Evolutionary conservation across 2,113 vertebrate species (phyloP).

Genomic region (Nibea albiflora): DNA sequence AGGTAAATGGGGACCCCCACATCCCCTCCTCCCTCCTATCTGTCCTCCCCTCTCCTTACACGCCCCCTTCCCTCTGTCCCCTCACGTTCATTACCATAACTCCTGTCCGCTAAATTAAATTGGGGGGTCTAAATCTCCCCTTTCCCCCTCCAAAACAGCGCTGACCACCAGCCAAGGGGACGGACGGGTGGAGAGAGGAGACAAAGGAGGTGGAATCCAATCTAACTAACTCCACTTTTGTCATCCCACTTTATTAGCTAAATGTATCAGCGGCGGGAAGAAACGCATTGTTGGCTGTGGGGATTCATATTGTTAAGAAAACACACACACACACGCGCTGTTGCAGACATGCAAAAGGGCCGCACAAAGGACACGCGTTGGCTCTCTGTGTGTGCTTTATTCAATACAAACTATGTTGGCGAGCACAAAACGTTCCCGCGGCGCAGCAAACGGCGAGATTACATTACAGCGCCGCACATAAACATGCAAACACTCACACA

Average conservation of each 20-base stretch:
- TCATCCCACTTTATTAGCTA: conserved; percentile 79
- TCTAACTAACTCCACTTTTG: conserved; percentile 72
- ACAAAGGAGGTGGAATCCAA: conserved; percentile 80
- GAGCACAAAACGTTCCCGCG: conserved; percentile 55
- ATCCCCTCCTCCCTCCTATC: conserved; percentile 44
- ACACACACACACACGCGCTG: conserved; percentile 31
- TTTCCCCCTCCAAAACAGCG: conserved; percentile 53
- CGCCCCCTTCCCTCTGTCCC: conserved; percentile 32
- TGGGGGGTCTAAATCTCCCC: conserved; percentile 69
- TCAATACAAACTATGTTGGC: conserved; percentile 57
- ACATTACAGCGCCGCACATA: conserved; percentile 55
- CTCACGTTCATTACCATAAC: conserved; percentile 81
- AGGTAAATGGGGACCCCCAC: conserved; percentile 65
- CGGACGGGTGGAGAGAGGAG: conserved; percentile 34
- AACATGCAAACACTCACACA: conserved; percentile 70
- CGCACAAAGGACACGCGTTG: conserved; percentile 52
- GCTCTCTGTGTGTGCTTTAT: conserved; percentile 54
- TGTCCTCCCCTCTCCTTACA: conserved; percentile 41
- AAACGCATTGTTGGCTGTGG: conserved; percentile 52
- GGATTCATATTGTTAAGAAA: conserved; percentile 49
- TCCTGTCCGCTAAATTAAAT: conserved; percentile 82
- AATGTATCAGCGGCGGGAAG: conserved; percentile 66
- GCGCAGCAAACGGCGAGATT: conserved; percentile 51
- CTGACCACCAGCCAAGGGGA: conserved; percentile 65
- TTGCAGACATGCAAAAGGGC: conserved; percentile 40